Evolutionary conservation across 92 coral and sea anemone genomes (phyloP).

Genomic region (Zoanthus solanderi): DNA sequence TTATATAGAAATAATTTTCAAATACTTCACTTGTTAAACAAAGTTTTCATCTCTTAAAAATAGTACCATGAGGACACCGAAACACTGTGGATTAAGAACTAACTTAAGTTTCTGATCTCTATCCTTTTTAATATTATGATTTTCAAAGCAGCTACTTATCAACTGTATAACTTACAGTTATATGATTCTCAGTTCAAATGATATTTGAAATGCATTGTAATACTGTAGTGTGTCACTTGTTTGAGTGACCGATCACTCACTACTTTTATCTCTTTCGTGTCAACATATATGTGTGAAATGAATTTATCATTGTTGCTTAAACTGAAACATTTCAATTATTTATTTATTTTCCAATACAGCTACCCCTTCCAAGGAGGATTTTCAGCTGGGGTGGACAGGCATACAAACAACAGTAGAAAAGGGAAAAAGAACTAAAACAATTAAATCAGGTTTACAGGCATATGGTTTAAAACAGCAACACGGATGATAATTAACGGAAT

Average conservation of each 20-base stretch:
- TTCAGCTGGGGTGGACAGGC: neutral
- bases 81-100: neutral
- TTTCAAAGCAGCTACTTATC: neutral
- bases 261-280: neutral
- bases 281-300: neutral
- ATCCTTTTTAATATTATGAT: neutral
- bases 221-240: constrained; percentile 1
- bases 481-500: neutral
- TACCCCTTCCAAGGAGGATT: neutral
- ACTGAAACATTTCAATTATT: neutral
- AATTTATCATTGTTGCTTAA: constrained; percentile 1
- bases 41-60: neutral
- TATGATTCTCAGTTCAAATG: neutral
- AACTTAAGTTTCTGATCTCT: neutral
- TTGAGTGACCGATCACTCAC: neutral
- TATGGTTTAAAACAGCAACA: neutral
- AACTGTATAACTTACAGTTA: neutral
- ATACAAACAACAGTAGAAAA: neutral
- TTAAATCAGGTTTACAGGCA: neutral
- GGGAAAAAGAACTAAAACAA: neutral
- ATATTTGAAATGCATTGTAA: neutral
- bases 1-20: neutral
- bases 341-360: neutral
- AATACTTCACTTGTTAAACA: neutral
- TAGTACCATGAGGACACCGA: neutral